phyloP scores from a whole-genome alignment of 2,888 invertebrate species.

The Oithona nana region DNA sequence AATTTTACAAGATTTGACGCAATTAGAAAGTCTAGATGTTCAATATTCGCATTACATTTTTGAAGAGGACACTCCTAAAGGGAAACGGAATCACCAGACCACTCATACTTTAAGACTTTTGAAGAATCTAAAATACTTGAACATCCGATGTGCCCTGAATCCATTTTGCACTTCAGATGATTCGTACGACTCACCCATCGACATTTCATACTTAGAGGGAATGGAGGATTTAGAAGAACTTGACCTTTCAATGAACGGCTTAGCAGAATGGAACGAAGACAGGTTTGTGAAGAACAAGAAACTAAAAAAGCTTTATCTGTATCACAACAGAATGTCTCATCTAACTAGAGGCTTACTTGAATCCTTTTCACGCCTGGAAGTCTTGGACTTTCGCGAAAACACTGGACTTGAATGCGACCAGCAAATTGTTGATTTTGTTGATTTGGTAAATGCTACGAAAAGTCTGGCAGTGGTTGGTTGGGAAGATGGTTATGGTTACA shows the following conservation, averaged over 20 bases:
- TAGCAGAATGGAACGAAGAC: background rate
- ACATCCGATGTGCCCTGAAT: slow-evolving; percentile 26
- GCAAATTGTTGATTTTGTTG: background rate
- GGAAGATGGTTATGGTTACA: background rate
- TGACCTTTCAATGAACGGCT: background rate
- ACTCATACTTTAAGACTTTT: slow-evolving; percentile 35
- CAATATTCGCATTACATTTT: background rate
- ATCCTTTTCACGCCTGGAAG: background rate
- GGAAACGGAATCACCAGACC: slow-evolving; percentile 22
- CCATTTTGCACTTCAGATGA: background rate
- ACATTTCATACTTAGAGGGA: background rate
- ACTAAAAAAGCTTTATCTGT: background rate
- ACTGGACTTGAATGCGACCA: background rate
- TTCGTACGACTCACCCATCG: background rate
- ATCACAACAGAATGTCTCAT: background rate
- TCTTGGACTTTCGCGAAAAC: background rate
- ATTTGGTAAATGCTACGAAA: background rate
- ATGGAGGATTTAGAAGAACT: background rate
- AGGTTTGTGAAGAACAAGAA: background rate
- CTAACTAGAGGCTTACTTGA: background rate
- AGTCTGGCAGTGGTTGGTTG: background rate
- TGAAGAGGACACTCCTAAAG: background rate
- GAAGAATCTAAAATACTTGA: slow-evolving; percentile 36
- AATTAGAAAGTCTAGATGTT: background rate
- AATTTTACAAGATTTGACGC: background rate